Percentiles rank a stretch among this genome's conserved stretches.
Conservation (phyloP, 2,113 vertebrate genomes). For the Seriola aureovittata region DNA sequence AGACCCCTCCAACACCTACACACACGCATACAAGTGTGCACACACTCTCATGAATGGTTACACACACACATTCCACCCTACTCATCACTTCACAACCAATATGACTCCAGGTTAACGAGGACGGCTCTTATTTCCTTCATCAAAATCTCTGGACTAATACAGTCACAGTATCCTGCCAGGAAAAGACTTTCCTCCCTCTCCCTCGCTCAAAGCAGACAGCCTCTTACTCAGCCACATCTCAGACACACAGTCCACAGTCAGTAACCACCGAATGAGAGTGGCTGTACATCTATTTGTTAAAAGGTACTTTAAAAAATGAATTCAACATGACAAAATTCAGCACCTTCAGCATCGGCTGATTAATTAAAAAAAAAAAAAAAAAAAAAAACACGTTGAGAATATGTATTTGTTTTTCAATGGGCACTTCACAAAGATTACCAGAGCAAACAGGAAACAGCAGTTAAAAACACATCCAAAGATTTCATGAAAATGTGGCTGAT, state of each 20-base stretch:
- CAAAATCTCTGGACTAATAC: slow-evolving; percentile 54
- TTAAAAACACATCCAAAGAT: slow-evolving; percentile 13
- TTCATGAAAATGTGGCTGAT: slow-evolving; percentile 26
- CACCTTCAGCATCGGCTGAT: background rate
- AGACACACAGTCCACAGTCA: background rate
- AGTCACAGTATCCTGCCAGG: slow-evolving; percentile 38
- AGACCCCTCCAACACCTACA: slow-evolving; percentile 72
- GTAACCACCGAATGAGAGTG: background rate
- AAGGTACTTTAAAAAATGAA: background rate
- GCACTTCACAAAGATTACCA: background rate
- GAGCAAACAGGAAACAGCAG: background rate
- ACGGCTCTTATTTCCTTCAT: slow-evolving; percentile 68
- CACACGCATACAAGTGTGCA: slow-evolving; percentile 46
- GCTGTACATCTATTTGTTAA: background rate
- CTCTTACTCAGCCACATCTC: slow-evolving; percentile 6
- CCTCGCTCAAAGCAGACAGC: background rate
- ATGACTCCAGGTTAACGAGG: slow-evolving; percentile 75
- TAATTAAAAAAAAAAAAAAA: background rate
- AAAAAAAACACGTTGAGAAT: background rate
- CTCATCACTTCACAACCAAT: slow-evolving; percentile 79
- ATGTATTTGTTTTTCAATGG: background rate
- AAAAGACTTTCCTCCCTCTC: background rate
- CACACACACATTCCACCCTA: slow-evolving; percentile 60
- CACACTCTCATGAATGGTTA: slow-evolving; percentile 31
- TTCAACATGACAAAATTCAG: background rate